Conservation (phyloP, 2,113 vertebrate genomes). For the Gallinago media region DNA sequence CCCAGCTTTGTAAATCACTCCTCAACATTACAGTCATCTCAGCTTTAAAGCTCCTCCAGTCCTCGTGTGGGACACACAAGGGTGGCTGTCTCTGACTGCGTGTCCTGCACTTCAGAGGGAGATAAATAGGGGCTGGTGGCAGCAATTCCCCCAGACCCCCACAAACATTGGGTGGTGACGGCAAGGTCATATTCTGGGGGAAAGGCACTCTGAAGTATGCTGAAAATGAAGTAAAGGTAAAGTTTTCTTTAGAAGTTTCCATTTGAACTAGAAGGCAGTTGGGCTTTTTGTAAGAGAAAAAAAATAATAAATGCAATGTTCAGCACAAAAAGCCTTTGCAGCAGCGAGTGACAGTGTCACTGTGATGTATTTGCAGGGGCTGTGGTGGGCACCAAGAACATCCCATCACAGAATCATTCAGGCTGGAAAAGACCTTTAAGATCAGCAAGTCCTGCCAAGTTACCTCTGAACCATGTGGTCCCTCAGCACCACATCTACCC, state of each 20-base stretch:
- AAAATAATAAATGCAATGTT: fast-evolving
- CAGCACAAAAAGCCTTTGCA: not conserved
- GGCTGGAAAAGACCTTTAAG: not conserved
- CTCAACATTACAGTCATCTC: too few relatives aligned
- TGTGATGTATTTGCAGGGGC: not conserved
- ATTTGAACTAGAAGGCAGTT: not conserved
- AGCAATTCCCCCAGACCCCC: not conserved
- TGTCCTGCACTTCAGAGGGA: not conserved
- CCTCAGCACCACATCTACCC: not conserved
- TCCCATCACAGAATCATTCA: not conserved
- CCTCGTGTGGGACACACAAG: too few relatives aligned
- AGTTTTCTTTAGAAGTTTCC: not conserved
- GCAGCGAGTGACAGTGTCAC: not conserved
- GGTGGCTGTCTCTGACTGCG: not conserved
- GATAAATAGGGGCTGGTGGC: not conserved
- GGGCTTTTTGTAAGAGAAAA: not conserved
- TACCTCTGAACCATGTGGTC: not conserved
- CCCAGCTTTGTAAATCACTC: too few relatives aligned
- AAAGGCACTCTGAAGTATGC: not conserved
- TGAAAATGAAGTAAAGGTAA: not conserved
- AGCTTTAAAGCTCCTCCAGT: too few relatives aligned
- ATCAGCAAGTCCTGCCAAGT: not conserved
- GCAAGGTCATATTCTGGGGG: not conserved
- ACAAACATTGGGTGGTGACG: not conserved
- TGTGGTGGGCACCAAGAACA: fast-evolving